Conservation (phyloP, 2,113 vertebrate species). For the Gasterosteus nipponicus region DNA sequence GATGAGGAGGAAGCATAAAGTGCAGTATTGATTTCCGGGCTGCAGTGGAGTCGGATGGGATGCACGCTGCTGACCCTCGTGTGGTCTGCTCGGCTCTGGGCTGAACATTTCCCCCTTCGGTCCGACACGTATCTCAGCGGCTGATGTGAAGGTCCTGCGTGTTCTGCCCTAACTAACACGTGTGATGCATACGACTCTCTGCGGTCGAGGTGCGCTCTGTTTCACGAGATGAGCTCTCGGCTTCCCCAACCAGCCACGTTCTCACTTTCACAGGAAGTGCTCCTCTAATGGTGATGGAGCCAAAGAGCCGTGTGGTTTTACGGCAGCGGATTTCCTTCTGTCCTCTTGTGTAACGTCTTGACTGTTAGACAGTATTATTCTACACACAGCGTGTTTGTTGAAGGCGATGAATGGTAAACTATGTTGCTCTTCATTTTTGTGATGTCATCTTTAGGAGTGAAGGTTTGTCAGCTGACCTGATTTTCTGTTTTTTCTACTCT, state of each 20-base stretch:
- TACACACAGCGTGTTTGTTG: not conserved
- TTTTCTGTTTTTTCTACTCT: constrained; percentile 3
- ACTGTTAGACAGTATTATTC: not conserved
- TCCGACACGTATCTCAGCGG: constrained; percentile 47
- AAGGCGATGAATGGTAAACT: not conserved
- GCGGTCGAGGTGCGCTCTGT: not conserved
- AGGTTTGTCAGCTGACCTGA: not conserved
- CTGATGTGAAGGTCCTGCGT: constrained; percentile 23
- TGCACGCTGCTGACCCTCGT: constrained; percentile 47
- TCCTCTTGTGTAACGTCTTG: not conserved
- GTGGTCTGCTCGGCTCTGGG: constrained; percentile 40
- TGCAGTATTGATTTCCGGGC: constrained; percentile 74
- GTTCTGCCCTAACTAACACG: not conserved
- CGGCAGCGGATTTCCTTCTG: not conserved
- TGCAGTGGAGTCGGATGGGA: constrained; percentile 66
- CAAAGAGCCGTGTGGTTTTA: constrained; percentile 33
- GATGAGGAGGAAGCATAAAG: constrained; percentile 71
- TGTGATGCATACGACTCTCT: not conserved
- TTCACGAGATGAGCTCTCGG: not conserved
- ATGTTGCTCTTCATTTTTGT: not conserved
- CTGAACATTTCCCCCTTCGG: constrained; percentile 46
- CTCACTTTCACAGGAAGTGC: constrained; percentile 30
- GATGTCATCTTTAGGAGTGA: not conserved
- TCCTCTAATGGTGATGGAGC: constrained; percentile 36
- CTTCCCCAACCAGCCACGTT: not conserved